Evolutionary conservation across 2,113 vertebrate species (phyloP).

Genomic region (Rhea americana): DNA sequence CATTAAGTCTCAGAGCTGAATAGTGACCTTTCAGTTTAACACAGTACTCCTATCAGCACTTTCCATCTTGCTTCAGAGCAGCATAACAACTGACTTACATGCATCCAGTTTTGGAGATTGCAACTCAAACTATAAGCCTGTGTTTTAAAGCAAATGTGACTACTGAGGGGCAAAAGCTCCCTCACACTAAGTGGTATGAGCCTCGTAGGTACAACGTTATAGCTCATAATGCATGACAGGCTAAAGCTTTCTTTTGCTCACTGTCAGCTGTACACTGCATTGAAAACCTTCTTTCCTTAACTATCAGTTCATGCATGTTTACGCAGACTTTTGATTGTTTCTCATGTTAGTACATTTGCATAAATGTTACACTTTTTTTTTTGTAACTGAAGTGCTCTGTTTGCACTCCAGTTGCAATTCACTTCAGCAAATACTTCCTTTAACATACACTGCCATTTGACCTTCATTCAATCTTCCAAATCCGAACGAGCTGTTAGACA

Average conservation of each 20-base stretch:
- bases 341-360: neutral
- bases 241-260: neutral
- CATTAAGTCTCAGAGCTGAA: neutral
- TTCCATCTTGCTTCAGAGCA: neutral
- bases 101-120: neutral
- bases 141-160: neutral
- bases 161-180: neutral
- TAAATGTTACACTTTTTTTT: neutral
- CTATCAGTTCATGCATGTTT: neutral
- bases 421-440: neutral
- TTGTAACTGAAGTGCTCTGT: neutral
- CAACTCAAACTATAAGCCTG: neutral
- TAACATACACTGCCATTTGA: neutral
- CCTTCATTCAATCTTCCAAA: neutral
- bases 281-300: neutral
- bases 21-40: neutral
- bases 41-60: neutral
- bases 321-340: neutral
- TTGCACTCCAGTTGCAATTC: neutral
- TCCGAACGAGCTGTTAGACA: neutral
- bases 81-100: neutral
- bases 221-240: accelerated
- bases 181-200: neutral
- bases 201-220: neutral
- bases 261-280: neutral